These are phyloP conservation scores for Mionectes macconnelli DNA, from an alignment of 2,113 vertebrate species.

Conservation along the genomic window DNA sequence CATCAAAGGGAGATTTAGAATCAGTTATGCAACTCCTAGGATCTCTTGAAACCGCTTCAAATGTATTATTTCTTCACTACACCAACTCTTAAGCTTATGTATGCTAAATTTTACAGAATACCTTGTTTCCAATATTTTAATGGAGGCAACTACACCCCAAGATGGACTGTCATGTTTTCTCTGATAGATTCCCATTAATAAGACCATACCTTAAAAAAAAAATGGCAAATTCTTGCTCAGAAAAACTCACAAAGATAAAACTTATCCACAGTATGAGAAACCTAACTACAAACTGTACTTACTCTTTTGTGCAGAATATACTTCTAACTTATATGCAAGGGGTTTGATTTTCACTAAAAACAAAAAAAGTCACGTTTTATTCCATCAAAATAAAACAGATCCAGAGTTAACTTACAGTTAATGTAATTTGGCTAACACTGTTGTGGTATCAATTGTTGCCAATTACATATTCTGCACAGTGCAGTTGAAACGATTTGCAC, in stretches of 20 bases:
- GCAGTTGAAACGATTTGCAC: slow-evolving; percentile 15
- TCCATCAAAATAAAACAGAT: not conserved
- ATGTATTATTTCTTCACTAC: not conserved
- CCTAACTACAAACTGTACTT: not conserved
- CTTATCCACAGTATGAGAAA: not conserved
- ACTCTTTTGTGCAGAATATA: not conserved
- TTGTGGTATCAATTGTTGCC: slow-evolving; percentile 6
- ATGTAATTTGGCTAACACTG: not conserved
- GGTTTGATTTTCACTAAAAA: not conserved
- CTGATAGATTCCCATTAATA: not conserved
- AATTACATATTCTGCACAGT: not conserved
- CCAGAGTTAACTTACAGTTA: slow-evolving; percentile 11
- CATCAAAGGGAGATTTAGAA: not conserved
- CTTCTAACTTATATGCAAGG: not conserved
- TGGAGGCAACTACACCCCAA: not conserved
- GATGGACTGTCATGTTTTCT: not conserved
- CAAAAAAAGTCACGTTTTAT: not conserved
- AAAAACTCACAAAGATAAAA: not conserved
- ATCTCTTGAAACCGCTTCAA: not conserved
- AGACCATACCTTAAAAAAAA: not conserved
- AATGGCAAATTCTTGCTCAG: not conserved
- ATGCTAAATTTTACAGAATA: not conserved
- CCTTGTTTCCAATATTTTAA: not conserved
- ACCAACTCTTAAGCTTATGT: rapidly evolving
- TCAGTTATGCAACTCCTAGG: not conserved